A percentile compares a stretch with the other conserved stretches of the same genome.
Conservation (phyloP, 2,888 invertebrate species). For the Merodon equestris region DNA sequence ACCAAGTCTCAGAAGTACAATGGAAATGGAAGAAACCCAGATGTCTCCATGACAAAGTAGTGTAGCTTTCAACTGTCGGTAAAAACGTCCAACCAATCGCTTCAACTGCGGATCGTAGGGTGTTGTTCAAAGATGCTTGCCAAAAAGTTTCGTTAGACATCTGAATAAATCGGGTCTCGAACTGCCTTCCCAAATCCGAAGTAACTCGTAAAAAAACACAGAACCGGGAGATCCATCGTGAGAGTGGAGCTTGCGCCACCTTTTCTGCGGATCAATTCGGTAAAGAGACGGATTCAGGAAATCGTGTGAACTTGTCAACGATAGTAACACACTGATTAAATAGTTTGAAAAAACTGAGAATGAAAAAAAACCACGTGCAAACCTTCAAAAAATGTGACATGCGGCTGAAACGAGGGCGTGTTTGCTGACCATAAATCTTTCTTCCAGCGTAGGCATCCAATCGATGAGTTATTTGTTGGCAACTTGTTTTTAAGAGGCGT, state of each 20-base stretch:
- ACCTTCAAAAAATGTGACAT: conserved; percentile 32
- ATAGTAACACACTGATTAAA: too few species aligned
- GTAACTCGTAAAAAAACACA: conserved; percentile 73
- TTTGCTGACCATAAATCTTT: neutral
- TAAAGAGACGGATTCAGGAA: conserved; percentile 27
- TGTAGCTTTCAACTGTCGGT: neutral
- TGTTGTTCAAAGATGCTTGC: conserved; percentile 36
- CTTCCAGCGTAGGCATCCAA: conserved; percentile 1
- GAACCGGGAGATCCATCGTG: conserved; percentile 76
- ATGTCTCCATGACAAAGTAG: neutral
- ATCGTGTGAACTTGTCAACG: conserved; percentile 15
- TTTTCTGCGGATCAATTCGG: conserved; percentile 42
- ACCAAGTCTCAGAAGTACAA: conserved; percentile 32
- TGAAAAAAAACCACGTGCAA: conserved; percentile 9
- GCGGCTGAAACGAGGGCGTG: neutral
- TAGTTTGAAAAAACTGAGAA: too few species aligned
- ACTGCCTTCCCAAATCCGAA: too few species aligned
- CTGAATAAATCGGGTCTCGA: conserved; percentile 27
- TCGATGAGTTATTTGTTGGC: neutral
- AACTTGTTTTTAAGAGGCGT: conserved; percentile 8
- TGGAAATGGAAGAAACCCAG: conserved; percentile 30
- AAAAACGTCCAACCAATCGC: neutral
- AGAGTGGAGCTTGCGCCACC: conserved; percentile 37
- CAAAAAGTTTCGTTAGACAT: conserved; percentile 30
- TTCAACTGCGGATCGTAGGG: conserved; percentile 19